Percentiles rank a stretch among this genome's conserved stretches.
These are phyloP conservation scores for Apogon hyalosoma DNA, from an alignment of 2,797 vertebrate species.

Conservation along the genomic window DNA sequence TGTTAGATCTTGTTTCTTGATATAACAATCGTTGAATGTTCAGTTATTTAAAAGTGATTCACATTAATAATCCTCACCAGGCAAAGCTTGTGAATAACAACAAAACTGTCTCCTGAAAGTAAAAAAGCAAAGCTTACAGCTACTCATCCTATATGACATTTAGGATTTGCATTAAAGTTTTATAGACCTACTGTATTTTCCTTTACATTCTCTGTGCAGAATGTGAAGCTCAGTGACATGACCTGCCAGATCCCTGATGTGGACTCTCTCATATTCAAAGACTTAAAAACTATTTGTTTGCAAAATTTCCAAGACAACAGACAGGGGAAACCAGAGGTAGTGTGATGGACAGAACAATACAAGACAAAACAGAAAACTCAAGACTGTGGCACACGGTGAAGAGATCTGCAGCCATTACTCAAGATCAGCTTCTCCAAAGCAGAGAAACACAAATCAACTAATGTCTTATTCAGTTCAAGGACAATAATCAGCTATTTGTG, in stretches of 20 bases:
- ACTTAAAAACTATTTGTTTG: neutral
- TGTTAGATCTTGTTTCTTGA: too few relatives aligned
- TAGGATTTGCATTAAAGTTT: too few relatives aligned
- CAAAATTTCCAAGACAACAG: constrained; percentile 27
- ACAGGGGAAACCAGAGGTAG: neutral
- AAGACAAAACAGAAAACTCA: neutral
- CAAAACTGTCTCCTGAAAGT: neutral
- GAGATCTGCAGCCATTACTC: neutral
- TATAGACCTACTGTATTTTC: too few relatives aligned
- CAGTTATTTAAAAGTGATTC: too few relatives aligned
- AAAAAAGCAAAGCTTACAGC: too few relatives aligned
- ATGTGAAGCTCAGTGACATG: neutral
- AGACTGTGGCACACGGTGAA: neutral
- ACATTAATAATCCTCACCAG: neutral
- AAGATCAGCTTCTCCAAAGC: neutral
- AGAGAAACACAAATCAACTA: neutral
- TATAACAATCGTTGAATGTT: too few relatives aligned
- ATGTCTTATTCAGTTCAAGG: constrained; percentile 1
- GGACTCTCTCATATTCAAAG: constrained; percentile 16
- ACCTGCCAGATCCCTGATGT: constrained; percentile 10
- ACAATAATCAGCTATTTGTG: neutral
- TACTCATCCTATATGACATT: too few relatives aligned
- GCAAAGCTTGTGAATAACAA: neutral
- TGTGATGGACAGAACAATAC: constrained; percentile 2
- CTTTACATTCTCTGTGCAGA: too few relatives aligned